Percentiles rank a stretch among this genome's conserved stretches.
These are phyloP conservation scores for Halcyon badia DNA, from an alignment of 2,797 vertebrate genomes.

Conservation along the genomic window DNA sequence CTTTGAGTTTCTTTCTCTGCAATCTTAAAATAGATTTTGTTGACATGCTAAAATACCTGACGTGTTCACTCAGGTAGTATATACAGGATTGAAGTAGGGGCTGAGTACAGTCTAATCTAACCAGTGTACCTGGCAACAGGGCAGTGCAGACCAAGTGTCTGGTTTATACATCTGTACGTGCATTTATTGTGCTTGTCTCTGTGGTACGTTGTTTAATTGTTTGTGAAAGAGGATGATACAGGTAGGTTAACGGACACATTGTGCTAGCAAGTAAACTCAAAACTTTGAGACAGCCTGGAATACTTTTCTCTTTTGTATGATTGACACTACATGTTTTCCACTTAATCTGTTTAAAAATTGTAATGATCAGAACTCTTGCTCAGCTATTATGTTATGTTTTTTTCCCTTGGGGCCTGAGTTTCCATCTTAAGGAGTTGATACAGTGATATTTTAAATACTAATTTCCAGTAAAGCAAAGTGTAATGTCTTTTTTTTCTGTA, in stretches of 20 bases:
- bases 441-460: neutral
- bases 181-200: neutral
- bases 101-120: neutral
- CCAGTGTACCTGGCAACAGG: neutral
- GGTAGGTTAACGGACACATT: neutral
- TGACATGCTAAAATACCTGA: neutral
- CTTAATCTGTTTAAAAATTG: neutral
- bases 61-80: neutral
- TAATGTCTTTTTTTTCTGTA: rapidly evolving
- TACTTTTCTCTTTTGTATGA: neutral
- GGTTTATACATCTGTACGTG: neutral
- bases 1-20: neutral
- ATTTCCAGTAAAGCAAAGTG: neutral
- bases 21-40: neutral
- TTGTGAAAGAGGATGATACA: neutral
- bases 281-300: neutral
- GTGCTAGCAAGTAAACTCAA: neutral
- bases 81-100: neutral
- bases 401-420: neutral
- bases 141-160: rapidly evolving
- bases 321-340: neutral
- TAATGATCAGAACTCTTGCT: neutral
- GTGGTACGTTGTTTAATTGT: neutral
- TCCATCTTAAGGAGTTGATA: neutral
- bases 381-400: neutral